Base-by-base conservation (phyloP, 2,113 vertebrate genomes). In the Tiliqua scincoides region DNA sequence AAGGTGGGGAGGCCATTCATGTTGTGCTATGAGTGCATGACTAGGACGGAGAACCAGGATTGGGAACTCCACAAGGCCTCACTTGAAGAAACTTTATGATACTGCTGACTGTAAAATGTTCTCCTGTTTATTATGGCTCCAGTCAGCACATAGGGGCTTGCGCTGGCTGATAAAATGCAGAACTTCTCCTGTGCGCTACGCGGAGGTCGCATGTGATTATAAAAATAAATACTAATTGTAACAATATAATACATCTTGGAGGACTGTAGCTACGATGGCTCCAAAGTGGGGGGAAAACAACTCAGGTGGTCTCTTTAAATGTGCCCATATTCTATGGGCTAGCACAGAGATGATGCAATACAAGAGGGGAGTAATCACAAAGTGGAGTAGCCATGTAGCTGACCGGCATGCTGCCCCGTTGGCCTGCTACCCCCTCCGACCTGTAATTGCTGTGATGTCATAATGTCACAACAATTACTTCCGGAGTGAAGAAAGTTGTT, bases 61-160 rank as follows among this genome's bases (percentile, higher is more conserved):
- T 30, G 89, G 86, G 32, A 89, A 86, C 7, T 90, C 79, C 75
- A 78, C 20, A 87, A 76, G 48, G 6, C 11, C 25, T 89, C 48
- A 86, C 79, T 82, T 85, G 20, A 30, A 63, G 74, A n/a, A 61
- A 84, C 12, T 89, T 93, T 82, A 84, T 89, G 83, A 91, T 65
- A 89, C 54, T 12, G 37, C 4, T 86, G 71, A 84, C 79, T 82
- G 3, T 5, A 93, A 92, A 86, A 80, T 9, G 75, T 93, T 75
- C 81, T 43, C 91, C 0, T 80, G 23, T 77, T 72, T 85, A 85
- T 72, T 77, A 78, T 12, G 27, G 65, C 57, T 91, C 74, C 79
- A 91, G 74, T 89, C 52, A 91, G 79, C 85, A 91, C 88, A 79
- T 88, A 92, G 89, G 89, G 87, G 57, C 88, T 75, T 40, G 79